Evolutionary conservation across 2,797 vertebrate species (phyloP).

Genomic region (Emydoidea blandingii): DNA sequence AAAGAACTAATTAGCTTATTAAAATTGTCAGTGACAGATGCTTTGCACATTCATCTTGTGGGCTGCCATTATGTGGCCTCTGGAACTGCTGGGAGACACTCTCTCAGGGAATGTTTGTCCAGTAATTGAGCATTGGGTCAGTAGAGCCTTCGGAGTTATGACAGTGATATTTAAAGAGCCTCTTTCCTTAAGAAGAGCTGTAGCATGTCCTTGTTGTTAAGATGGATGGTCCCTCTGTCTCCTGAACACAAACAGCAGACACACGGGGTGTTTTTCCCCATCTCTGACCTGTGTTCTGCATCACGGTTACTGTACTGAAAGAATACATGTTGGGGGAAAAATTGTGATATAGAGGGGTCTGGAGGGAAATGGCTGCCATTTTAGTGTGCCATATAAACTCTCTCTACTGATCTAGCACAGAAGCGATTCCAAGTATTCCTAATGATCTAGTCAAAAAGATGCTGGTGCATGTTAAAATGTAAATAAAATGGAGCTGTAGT

Average conservation of each 20-base stretch:
- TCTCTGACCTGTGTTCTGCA: neutral
- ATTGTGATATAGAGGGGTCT: neutral
- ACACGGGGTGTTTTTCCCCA: neutral
- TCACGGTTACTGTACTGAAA: neutral
- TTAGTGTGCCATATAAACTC: neutral
- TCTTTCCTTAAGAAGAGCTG: neutral
- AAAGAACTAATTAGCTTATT: neutral
- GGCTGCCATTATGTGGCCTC: neutral
- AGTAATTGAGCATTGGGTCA: accelerated
- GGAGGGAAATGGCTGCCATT: neutral
- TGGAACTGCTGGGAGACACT: neutral
- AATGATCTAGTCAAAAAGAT: too few species aligned
- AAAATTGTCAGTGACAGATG: neutral
- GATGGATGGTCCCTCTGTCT: neutral
- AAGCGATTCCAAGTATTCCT: too few species aligned
- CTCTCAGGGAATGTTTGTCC: neutral
- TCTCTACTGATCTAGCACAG: neutral
- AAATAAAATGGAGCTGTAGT: accelerated
- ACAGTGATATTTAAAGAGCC: neutral
- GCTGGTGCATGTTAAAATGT: neutral
- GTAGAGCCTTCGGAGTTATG: neutral
- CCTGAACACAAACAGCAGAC: neutral
- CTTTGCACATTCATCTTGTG: neutral
- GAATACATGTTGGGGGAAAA: neutral
- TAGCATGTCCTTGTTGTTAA: neutral